Base-by-base conservation (phyloP, 2,888 invertebrate genomes). In the Pteria penguin region DNA sequence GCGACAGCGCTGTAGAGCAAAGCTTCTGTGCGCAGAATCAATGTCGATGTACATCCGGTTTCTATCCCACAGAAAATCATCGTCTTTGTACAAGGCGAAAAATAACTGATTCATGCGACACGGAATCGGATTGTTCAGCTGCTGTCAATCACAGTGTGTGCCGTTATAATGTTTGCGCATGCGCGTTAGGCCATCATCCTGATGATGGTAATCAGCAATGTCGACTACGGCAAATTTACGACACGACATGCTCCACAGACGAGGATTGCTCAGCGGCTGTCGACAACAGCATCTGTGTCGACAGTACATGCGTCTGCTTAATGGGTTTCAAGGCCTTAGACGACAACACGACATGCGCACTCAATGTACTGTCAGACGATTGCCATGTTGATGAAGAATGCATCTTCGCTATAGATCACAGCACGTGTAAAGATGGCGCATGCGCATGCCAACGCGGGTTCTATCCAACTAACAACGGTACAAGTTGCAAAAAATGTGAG, bases 361-460 rank as follows among this genome's bases (percentile, higher is more conserved):
- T 8, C 26, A 11, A 61, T 4, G 8, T n/a, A 32, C 29, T 68
- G 5, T 27, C 24, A 0, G 24, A 67, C 22, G 29, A 27, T 32
- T 74, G 74, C 26, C 31, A 18, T 0, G 26, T 31, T 1, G 24
- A 67, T 26, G 29, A 4, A 4, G 68, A 74, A 14, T 74, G 74
- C 5, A n/a, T 22, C 14, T 22, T n/a, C n/a, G 74, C 61, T 24
- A 32, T 74, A 1, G 8, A 67, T 2, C 24, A 74, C 61, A 74
- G 68, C n/a, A 52, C 33, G 1, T 74, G 74, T 61, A n/a, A 52
- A 1, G 32, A 62, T 26, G 60, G 27, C 1, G 22, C 62, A 14
- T 74, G 74, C 26, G 4, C 8, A 18, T 74, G 73, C 22, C 18
- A 26, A 11, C 31, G 33, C 1, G 74, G 74, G 31, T 61, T 29